Evolutionary conservation across 1,140 invertebrate species (phyloP).

Genomic region (Penaeus japonicus): DNA sequence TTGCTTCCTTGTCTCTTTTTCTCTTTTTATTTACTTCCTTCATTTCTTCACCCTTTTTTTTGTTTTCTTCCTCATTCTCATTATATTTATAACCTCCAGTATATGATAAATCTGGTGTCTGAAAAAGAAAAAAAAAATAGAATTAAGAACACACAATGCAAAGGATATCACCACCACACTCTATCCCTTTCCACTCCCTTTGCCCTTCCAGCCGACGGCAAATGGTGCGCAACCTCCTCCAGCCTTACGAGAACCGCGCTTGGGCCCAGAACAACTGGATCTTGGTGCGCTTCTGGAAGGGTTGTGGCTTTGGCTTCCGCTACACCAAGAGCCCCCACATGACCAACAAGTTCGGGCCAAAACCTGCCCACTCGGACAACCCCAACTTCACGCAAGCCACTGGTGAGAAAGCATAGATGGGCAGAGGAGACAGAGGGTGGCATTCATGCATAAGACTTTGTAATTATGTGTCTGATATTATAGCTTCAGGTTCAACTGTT

Average conservation of each 20-base stretch:
- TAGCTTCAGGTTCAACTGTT: too few species aligned
- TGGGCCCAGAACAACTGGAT: conserved; percentile 91
- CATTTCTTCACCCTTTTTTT: neutral
- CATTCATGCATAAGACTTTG: too few species aligned
- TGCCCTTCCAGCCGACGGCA: conserved; percentile 66
- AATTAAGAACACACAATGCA: neutral
- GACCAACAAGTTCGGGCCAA: conserved; percentile 66
- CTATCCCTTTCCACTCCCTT: neutral
- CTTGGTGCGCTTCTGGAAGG: conserved; percentile 84
- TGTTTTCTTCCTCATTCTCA: neutral
- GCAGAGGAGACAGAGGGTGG: neutral
- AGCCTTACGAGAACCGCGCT: conserved; percentile 82
- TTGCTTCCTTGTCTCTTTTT: too few species aligned
- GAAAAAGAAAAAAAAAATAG: neutral
- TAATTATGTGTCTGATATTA: neutral
- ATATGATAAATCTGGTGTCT: too few species aligned
- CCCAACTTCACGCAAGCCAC: conserved; percentile 62
- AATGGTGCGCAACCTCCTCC: conserved; percentile 74
- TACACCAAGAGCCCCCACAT: conserved; percentile 74
- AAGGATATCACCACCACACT: neutral
- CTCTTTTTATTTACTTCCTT: too few species aligned
- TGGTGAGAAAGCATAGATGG: conserved; percentile 64
- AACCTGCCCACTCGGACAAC: conserved; percentile 65
- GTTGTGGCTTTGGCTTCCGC: conserved; percentile 82
- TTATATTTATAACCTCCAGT: too few species aligned